A percentile compares a stretch with the other conserved stretches of the same genome.
Conservation (phyloP, 2,113 vertebrate species). For the Pelmatolapia mariae region DNA sequence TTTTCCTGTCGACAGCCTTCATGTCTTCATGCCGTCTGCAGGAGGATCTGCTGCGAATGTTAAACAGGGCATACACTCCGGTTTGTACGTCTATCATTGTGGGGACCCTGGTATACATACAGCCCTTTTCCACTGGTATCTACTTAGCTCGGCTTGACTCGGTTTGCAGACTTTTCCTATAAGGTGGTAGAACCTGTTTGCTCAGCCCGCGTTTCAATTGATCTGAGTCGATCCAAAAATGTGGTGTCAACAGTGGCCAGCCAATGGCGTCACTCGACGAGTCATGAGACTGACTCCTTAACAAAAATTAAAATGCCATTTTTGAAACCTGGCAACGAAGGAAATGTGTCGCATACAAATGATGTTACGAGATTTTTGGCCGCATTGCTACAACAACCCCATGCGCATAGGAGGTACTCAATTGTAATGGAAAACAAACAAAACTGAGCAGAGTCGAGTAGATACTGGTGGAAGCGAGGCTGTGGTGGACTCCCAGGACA, state of each 20-base stretch:
- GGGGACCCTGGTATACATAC: not conserved
- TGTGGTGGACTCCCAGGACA: not conserved
- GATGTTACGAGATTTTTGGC: not conserved
- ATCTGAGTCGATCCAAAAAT: not conserved
- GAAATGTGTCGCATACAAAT: not conserved
- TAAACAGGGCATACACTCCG: conserved; percentile 1
- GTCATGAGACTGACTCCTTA: not conserved
- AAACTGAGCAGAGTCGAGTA: not conserved
- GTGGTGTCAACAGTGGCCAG: not conserved
- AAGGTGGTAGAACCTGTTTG: not conserved
- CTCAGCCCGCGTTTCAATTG: rapidly evolving
- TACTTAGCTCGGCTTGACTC: not conserved
- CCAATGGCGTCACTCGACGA: not conserved
- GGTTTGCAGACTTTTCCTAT: not conserved
- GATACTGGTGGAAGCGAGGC: not conserved
- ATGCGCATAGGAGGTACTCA: rapidly evolving
- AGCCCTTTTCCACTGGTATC: rapidly evolving
- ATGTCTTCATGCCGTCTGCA: conserved; percentile 14
- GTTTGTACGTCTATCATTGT: not conserved
- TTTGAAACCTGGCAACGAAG: not conserved
- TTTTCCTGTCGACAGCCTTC: not conserved
- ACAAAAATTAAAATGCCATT: not conserved
- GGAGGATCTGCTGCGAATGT: conserved; percentile 16
- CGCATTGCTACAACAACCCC: not conserved
- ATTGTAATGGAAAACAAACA: not conserved